These are phyloP conservation scores for Alectoris magna DNA, from an alignment of 2,797 vertebrate species.

Conservation along the genomic window DNA sequence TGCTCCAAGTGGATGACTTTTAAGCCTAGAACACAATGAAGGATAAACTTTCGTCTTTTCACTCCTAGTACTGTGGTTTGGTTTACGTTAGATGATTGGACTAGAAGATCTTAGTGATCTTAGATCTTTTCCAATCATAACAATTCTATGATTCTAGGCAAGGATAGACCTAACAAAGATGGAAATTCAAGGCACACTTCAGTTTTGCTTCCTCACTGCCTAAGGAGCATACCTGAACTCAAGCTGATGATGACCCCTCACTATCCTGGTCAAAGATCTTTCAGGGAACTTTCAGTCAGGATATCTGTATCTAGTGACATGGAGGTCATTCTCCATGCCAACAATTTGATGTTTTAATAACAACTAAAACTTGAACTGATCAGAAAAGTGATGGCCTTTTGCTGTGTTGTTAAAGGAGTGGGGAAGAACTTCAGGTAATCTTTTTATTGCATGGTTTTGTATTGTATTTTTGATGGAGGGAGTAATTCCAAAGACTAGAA, in stretches of 20 bases:
- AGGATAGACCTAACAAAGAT: neutral
- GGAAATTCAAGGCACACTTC: neutral
- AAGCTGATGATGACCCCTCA: neutral
- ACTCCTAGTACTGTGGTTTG: neutral
- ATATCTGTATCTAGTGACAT: neutral
- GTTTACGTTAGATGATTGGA: neutral
- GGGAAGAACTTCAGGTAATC: neutral
- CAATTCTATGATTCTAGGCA: no score
- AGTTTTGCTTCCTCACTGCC: neutral
- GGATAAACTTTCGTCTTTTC: neutral
- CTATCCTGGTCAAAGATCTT: fast-evolving
- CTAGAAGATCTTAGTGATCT: no score
- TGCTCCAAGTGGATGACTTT: neutral
- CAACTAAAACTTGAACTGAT: neutral
- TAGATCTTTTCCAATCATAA: no score
- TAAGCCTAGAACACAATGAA: neutral
- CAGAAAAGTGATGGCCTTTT: neutral
- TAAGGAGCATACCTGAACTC: neutral
- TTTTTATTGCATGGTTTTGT: no score
- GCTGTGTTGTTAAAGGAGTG: neutral
- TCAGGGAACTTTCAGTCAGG: neutral
- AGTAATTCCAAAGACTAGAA: neutral
- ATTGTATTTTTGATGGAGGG: neutral
- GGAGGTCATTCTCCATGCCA: neutral
- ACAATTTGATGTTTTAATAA: neutral